phyloP scores from a whole-genome alignment of 2,888 invertebrate genomes.

The Anarsia innoxiella region DNA sequence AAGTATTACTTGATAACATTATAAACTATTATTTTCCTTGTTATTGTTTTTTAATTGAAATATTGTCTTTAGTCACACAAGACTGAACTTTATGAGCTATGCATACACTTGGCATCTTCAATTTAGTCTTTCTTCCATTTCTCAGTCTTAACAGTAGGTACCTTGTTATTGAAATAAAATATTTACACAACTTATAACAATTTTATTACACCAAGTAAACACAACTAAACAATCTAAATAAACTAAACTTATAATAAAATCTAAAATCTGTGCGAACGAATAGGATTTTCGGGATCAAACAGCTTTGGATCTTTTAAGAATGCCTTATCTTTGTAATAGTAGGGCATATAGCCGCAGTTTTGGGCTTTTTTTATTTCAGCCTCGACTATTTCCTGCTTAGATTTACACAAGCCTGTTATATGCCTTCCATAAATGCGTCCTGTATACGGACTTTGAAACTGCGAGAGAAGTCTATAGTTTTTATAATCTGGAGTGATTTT shows the following conservation, averaged over 20 bases:
- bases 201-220: neutral
- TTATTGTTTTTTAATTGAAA: no score
- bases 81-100: no score
- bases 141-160: no score
- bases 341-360: slow-evolving; percentile 87
- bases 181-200: no score
- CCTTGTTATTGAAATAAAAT: no score
- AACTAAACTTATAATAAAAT: neutral
- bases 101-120: no score
- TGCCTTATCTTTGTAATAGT: slow-evolving; percentile 84
- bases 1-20: no score
- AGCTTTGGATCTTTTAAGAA: slow-evolving; percentile 92
- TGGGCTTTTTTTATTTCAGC: slow-evolving; percentile 84
- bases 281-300: slow-evolving; percentile 90
- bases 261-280: slow-evolving; percentile 86
- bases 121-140: no score
- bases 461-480: slow-evolving; percentile 92
- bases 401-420: slow-evolving; percentile 93
- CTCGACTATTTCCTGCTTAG: slow-evolving; percentile 85
- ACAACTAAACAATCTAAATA: neutral
- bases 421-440: slow-evolving; percentile 94
- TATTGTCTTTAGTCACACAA: no score
- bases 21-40: no score
- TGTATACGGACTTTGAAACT: slow-evolving; percentile 97
- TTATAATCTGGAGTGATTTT: slow-evolving; percentile 91